A percentile compares a stretch with the other conserved stretches of the same genome.
Conservation (phyloP, 1,140 invertebrate species). For the Centruroides sculpturatus region DNA sequence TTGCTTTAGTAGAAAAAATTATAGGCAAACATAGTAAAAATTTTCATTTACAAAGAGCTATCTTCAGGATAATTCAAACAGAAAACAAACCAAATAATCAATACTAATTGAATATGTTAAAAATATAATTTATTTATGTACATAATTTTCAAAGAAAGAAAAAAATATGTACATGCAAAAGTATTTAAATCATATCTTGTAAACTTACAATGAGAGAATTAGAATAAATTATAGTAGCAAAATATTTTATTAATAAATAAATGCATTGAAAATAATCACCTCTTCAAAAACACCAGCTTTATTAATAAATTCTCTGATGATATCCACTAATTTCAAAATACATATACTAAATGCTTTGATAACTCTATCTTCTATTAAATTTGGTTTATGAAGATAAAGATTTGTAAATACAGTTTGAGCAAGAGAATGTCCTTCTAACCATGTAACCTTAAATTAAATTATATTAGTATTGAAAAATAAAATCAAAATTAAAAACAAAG, state of each 20-base stretch:
- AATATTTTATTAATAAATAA: not conserved
- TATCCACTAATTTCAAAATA: slow-evolving; percentile 77
- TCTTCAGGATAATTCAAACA: no score
- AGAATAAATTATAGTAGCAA: no score
- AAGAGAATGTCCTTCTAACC: slow-evolving; percentile 87
- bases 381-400: slow-evolving; percentile 83
- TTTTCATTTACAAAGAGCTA: no score
- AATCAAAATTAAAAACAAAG: not conserved
- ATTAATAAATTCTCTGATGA: slow-evolving; percentile 56
- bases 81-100: no score
- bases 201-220: no score
- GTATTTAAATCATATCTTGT: no score
- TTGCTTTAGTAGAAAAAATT: no score
- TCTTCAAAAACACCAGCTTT: slow-evolving; percentile 36
- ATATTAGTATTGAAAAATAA: not conserved
- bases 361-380: slow-evolving; percentile 63
- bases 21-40: no score
- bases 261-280: slow-evolving; percentile 18
- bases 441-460: slow-evolving; percentile 44
- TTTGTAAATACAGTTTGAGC: slow-evolving; percentile 96
- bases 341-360: slow-evolving; percentile 75
- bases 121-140: no score
- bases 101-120: no score
- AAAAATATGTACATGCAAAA: not conserved
- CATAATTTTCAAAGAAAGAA: no score